Evolutionary conservation across 2,797 vertebrate genomes (phyloP), one percentile per base, ranked within the genome.

Genomic region (Sebastiscus albofasciatus): DNA sequence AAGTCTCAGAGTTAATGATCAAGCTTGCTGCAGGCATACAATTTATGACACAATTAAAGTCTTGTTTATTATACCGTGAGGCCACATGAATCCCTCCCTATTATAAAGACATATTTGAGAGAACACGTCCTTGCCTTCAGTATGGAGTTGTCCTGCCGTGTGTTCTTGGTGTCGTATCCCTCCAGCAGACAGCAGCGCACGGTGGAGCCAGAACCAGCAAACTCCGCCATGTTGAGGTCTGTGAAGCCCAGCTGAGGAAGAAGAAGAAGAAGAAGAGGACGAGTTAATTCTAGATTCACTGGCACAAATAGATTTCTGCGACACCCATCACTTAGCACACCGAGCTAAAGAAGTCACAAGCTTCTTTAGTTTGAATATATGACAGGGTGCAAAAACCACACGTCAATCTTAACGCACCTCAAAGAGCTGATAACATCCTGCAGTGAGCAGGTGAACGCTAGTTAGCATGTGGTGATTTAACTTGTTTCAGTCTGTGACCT

Each of bases 121-220:
- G 39, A 42, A 42, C 39, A 16, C 16, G 39, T 29, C 18, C 29
- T 77, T 94, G 96, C 98, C 98, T 99, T 99, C 79, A 99, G 96
- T 80, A 99, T 99, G 87, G 98, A 99, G 95, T 99, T 99, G 94
- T 99, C 98, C 94, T 99, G 98, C 36, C 98, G 96, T 0, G 97
- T 99, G 87, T 99, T 98, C 94, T 99, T 98, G 2, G 98, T 99
- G 94, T 99, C 97, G 6, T 99, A 99, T 1, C 98, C 98, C 92
- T 99, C 98, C 87, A 99, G 95, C 89, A 99, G 96, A 83, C 97
- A 99, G 94, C 98, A 99, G 87, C 98, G 98, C 39, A 95, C 97
- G 0, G 97, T 97, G 93, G 97, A 98, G 86, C 98, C 98, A 0
- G 98, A 99, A 81, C 98, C 98, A 0, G 98, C 98, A 76, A 99